Evolutionary conservation across 2,113 vertebrate species (phyloP).

Genomic region (Indicator indicator): DNA sequence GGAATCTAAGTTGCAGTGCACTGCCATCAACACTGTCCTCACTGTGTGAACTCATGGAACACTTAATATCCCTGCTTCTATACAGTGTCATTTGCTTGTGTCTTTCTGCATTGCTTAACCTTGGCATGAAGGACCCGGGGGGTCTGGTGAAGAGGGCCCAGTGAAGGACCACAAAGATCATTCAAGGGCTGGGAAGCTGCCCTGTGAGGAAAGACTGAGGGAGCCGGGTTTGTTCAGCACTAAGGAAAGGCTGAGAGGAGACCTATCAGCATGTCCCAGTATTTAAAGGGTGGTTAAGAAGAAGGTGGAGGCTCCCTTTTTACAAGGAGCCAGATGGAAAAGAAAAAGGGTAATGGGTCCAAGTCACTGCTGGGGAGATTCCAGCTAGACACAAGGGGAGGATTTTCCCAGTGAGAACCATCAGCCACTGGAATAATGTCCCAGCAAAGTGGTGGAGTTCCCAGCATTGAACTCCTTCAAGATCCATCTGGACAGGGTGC

Average conservation of each 20-base stretch:
- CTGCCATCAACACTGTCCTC: accelerated
- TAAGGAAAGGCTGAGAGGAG: background rate
- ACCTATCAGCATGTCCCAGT: background rate
- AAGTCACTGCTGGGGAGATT: background rate
- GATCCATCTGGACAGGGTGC: background rate
- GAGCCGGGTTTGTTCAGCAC: background rate
- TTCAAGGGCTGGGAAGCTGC: background rate
- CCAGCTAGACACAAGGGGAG: background rate
- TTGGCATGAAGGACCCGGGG: background rate
- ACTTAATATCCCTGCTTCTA: background rate
- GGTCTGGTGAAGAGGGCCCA: background rate
- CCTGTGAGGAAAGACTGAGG: background rate
- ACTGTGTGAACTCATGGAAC: background rate
- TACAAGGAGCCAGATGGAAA: background rate
- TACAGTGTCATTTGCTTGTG: background rate
- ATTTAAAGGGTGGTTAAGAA: background rate
- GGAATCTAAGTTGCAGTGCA: background rate
- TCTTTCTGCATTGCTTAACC: background rate
- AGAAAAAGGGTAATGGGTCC: background rate
- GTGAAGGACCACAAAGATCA: background rate
- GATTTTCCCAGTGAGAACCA: background rate
- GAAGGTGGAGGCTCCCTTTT: background rate
- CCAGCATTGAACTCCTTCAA: background rate
- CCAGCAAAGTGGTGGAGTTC: background rate
- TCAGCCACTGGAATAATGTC: too few species aligned